Conservation (phyloP, 2,113 vertebrate genomes). For the Ancistrus triradiatus region DNA sequence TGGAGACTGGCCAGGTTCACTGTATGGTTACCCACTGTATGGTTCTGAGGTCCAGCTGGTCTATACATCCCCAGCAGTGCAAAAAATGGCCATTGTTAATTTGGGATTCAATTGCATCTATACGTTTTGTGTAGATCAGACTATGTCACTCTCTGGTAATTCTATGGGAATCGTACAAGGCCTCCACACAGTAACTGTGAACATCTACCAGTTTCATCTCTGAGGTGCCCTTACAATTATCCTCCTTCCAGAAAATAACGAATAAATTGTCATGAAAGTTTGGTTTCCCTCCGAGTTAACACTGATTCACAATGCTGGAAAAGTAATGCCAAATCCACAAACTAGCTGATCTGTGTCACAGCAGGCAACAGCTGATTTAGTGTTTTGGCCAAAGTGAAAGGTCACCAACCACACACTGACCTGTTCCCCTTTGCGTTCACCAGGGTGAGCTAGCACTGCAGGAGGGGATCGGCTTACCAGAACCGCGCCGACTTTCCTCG, state of each 20-base stretch:
- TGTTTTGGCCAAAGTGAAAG: constrained; percentile 44
- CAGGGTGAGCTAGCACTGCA: constrained; percentile 36
- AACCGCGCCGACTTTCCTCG: constrained; percentile 31
- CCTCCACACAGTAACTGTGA: too few relatives aligned
- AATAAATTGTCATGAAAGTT: neutral
- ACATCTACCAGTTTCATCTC: neutral
- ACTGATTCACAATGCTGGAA: constrained; percentile 46
- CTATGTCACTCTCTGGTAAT: too few relatives aligned
- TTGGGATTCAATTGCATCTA: too few relatives aligned
- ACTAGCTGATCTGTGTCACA: constrained; percentile 41
- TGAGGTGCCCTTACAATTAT: neutral
- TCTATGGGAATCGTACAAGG: too few relatives aligned
- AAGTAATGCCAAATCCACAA: constrained; percentile 39
- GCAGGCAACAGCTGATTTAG: constrained; percentile 57
- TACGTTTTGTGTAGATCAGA: too few relatives aligned
- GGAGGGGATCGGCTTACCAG: constrained; percentile 6
- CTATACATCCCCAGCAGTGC: too few relatives aligned
- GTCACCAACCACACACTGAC: neutral
- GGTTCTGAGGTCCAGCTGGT: too few relatives aligned
- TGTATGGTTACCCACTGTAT: too few relatives aligned
- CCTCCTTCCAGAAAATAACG: neutral
- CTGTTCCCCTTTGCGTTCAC: constrained; percentile 24
- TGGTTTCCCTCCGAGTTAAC: constrained; percentile 13
- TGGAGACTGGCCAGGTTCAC: too few relatives aligned
- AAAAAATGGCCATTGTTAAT: too few relatives aligned